Evolutionary conservation across 2,888 invertebrate genomes (phyloP).

Genomic region (Rapana venosa): DNA sequence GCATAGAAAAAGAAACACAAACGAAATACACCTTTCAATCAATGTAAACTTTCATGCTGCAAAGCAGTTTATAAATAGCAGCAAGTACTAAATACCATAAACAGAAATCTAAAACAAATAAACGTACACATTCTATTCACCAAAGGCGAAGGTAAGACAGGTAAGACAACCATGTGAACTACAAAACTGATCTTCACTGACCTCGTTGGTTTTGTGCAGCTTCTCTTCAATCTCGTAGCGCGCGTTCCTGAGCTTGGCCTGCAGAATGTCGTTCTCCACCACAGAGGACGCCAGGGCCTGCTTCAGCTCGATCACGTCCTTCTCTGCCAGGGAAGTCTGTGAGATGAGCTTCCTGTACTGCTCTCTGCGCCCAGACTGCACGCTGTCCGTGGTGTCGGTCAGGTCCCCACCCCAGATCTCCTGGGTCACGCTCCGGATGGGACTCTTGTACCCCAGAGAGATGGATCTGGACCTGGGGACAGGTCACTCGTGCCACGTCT

Average conservation of each 20-base stretch:
- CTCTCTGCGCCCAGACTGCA: slow-evolving; percentile 58
- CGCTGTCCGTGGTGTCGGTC: slow-evolving; percentile 52
- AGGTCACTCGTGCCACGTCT: background rate
- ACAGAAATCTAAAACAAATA: background rate
- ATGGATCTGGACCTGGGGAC: slow-evolving; percentile 47
- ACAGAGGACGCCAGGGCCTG: slow-evolving; percentile 70
- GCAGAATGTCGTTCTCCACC: slow-evolving; percentile 71
- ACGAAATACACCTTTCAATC: no score
- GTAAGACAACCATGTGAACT: background rate
- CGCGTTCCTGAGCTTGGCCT: slow-evolving; percentile 69
- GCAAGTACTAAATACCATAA: background rate
- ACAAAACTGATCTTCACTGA: background rate
- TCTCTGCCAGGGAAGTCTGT: slow-evolving; percentile 59
- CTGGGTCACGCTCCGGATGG: slow-evolving; percentile 65
- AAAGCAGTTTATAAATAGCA: no score
- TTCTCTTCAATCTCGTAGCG: slow-evolving; percentile 67
- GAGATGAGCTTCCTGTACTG: slow-evolving; percentile 65
- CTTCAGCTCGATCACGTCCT: slow-evolving; percentile 69
- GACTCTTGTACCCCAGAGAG: slow-evolving; percentile 65
- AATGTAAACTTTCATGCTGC: no score
- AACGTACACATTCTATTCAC: background rate
- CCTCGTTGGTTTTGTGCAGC: slow-evolving; percentile 67
- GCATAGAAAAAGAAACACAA: no score
- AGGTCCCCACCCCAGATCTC: slow-evolving; percentile 67
- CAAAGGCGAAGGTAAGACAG: background rate